A percentile compares a stretch with the other conserved stretches of the same genome.
Conservation (phyloP, 2,888 invertebrate genomes). For the Acutogordius australiensis region DNA sequence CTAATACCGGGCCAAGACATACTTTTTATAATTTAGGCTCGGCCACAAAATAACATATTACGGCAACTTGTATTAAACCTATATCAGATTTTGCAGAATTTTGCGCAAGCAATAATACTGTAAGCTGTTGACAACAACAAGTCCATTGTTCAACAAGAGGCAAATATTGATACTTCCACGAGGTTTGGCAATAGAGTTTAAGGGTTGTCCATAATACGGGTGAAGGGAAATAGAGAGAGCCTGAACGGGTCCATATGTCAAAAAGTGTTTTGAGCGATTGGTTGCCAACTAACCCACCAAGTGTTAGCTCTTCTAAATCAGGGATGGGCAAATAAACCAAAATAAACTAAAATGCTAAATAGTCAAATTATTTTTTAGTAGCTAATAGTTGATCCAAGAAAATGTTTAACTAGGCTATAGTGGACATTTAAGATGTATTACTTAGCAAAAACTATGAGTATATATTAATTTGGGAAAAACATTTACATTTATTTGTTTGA, state of each 20-base stretch:
- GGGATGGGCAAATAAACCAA: too few relatives aligned
- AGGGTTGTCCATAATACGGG: background rate
- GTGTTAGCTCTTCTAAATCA: background rate
- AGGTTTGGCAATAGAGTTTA: background rate
- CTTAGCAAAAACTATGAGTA: background rate
- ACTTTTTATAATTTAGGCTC: too few relatives aligned
- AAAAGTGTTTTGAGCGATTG: background rate
- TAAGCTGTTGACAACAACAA: too few relatives aligned
- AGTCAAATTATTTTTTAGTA: too few relatives aligned
- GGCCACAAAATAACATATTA: background rate
- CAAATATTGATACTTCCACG: background rate
- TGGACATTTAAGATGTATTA: too few relatives aligned
- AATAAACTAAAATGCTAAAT: too few relatives aligned
- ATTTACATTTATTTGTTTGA: too few relatives aligned
- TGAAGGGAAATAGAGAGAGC: background rate
- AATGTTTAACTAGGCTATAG: too few relatives aligned
- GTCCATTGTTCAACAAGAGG: constrained; percentile 7
- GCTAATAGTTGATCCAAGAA: too few relatives aligned
- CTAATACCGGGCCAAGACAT: too few relatives aligned
- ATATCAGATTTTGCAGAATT: too few relatives aligned
- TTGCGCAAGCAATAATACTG: too few relatives aligned
- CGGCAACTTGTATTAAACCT: background rate
- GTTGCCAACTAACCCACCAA: background rate
- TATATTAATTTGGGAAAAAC: background rate
- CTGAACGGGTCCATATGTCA: background rate